Percentiles rank a stretch among this genome's conserved stretches.
phyloP scores from a whole-genome alignment of 1,140 invertebrate species.

The Listronotus bonariensis region DNA sequence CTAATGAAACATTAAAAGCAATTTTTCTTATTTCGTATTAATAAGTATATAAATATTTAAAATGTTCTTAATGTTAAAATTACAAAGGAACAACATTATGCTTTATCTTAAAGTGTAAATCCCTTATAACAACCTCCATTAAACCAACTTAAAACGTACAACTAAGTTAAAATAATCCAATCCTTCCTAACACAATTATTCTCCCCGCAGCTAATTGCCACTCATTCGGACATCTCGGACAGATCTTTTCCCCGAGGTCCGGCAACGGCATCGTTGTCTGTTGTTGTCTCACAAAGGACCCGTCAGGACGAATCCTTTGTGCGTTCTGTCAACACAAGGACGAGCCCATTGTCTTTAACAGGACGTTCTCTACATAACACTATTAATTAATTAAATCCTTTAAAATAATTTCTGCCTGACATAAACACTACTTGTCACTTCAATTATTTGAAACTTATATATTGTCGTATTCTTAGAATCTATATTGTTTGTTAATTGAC shows the following conservation, averaged over 20 bases:
- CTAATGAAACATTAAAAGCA: too few species aligned
- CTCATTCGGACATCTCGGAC: conserved; percentile 33
- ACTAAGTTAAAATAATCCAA: conserved; percentile 12
- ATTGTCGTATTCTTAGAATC: too few species aligned
- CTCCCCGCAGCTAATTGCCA: conserved; percentile 28
- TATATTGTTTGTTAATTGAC: too few species aligned
- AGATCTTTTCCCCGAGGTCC: conserved; percentile 33
- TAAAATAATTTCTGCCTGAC: conserved; percentile 34
- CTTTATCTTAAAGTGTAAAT: background rate
- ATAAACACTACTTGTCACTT: conserved; percentile 34
- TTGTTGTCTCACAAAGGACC: conserved; percentile 36
- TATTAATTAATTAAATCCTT: conserved; percentile 38
- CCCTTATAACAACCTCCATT: background rate
- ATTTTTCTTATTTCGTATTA: too few species aligned
- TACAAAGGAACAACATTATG: too few species aligned
- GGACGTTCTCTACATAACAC: conserved; percentile 26
- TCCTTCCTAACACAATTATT: conserved; percentile 17
- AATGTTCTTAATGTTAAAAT: too few species aligned
- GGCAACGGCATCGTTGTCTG: conserved; percentile 20
- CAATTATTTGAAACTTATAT: conserved; percentile 11
- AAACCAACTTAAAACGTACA: background rate
- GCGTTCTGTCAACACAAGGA: conserved; percentile 26
- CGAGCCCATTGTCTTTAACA: conserved; percentile 31
- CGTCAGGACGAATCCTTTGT: conserved; percentile 35
- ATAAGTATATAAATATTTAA: too few species aligned